Conservation (phyloP, 2,113 vertebrate species). For the Rousettus leschenaultii region DNA sequence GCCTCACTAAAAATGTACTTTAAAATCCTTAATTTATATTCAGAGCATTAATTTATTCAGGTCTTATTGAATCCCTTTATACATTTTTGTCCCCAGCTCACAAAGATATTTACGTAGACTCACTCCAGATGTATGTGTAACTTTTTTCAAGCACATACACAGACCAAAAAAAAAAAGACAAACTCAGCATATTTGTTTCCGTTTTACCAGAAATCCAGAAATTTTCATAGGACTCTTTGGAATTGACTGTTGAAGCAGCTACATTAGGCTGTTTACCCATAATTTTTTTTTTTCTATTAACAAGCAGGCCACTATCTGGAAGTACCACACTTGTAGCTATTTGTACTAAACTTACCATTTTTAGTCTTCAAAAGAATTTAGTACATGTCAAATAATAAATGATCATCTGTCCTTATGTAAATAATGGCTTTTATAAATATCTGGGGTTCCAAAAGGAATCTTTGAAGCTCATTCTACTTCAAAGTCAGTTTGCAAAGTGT, state of each 20-base stretch:
- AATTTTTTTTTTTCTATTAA: neutral
- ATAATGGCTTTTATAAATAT: conserved; percentile 33
- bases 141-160: neutral
- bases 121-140: neutral
- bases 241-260: neutral
- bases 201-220: neutral
- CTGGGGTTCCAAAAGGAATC: neutral
- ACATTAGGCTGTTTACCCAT: neutral
- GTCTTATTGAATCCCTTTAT: neutral
- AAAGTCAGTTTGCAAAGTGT: conserved; percentile 5
- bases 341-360: conserved; percentile 1
- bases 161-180: neutral
- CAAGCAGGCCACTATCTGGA: neutral
- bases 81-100: neutral
- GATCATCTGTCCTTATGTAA: neutral
- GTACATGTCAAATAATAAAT: neutral
- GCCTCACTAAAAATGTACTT: neutral
- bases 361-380: conserved; percentile 25
- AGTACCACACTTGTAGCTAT: neutral
- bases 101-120: neutral
- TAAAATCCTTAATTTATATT: neutral
- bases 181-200: neutral
- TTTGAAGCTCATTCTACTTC: conserved; percentile 31
- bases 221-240: neutral
- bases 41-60: neutral